Conservation (phyloP, 2,888 invertebrate genomes). For the Ichneumoninae sp. region DNA sequence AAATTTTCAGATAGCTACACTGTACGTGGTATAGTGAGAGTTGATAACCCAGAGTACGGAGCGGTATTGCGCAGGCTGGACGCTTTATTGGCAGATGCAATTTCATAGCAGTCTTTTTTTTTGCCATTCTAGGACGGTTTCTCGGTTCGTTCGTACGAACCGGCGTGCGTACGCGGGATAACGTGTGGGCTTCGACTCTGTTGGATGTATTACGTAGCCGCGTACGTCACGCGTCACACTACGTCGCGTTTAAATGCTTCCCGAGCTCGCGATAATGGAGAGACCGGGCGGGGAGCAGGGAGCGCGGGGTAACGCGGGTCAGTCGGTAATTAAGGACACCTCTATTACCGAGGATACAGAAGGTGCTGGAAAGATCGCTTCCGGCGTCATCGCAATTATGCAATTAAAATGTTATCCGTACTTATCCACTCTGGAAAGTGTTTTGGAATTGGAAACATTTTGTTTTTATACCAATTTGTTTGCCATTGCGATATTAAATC, state of each 20-base stretch:
- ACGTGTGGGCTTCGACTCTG: conserved; percentile 43
- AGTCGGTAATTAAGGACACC: conserved; percentile 12
- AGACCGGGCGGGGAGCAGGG: neutral
- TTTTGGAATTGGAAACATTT: neutral
- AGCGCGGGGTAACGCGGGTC: conserved; percentile 17
- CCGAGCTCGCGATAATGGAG: conserved; percentile 17
- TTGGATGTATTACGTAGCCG: conserved; percentile 54
- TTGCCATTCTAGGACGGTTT: conserved; percentile 8
- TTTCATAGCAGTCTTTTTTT: conserved; percentile 43
- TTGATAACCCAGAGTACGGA: conserved; percentile 31
- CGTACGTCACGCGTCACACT: conserved; percentile 51
- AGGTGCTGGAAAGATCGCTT: conserved; percentile 8
- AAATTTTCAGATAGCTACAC: conserved; percentile 13
- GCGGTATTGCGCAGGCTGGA: conserved; percentile 7
- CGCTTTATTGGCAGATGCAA: conserved; percentile 47
- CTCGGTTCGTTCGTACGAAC: conserved; percentile 13
- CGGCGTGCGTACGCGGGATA: neutral
- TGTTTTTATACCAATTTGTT: neutral
- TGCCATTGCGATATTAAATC: neutral
- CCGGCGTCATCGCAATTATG: neutral
- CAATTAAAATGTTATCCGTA: neutral
- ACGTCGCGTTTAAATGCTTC: conserved; percentile 52
- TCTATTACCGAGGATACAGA: neutral
- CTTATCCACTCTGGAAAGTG: neutral
- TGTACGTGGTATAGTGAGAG: conserved; percentile 4